A percentile compares a stretch with the other conserved stretches of the same genome.
Conservation (phyloP, 2,888 invertebrate genomes). For the Hedya salicella region DNA sequence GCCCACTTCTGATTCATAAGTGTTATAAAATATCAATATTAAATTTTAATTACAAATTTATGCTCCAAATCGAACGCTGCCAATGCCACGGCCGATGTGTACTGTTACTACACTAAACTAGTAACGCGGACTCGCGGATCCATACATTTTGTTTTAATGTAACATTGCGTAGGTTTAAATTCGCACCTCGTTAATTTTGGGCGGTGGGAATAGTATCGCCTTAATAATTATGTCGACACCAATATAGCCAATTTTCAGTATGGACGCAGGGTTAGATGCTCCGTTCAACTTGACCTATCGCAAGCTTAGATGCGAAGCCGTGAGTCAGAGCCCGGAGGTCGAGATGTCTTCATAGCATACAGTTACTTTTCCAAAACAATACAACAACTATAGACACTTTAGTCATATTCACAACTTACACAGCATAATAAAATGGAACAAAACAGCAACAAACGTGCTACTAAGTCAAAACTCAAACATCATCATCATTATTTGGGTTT, state of each 20-base stretch:
- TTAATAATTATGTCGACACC: not conserved
- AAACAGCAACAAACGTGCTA: no score
- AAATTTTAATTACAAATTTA: slow-evolving; percentile 49
- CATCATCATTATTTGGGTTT: no score
- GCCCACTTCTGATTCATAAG: slow-evolving; percentile 40
- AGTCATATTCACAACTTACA: no score
- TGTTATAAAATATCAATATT: slow-evolving; percentile 33
- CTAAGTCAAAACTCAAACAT: no score
- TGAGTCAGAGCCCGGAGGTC: slow-evolving; percentile 49
- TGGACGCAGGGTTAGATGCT: not conserved
- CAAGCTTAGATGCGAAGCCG: slow-evolving; percentile 49
- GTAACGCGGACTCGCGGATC: slow-evolving; percentile 4
- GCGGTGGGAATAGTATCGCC: slow-evolving; percentile 36
- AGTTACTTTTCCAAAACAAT: no score
- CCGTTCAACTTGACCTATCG: slow-evolving; percentile 55
- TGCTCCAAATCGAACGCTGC: slow-evolving; percentile 47
- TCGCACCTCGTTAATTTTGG: slow-evolving; percentile 30
- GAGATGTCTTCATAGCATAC: not conserved
- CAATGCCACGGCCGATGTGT: slow-evolving; percentile 52
- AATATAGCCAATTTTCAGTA: slow-evolving; percentile 39
- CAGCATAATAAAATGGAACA: no score
- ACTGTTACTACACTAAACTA: not conserved
- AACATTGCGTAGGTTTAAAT: slow-evolving; percentile 26
- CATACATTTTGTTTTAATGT: slow-evolving; percentile 7
- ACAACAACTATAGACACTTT: no score